phyloP scores from a whole-genome alignment of 2,888 invertebrate species.

The Drosophila neotestacea region DNA sequence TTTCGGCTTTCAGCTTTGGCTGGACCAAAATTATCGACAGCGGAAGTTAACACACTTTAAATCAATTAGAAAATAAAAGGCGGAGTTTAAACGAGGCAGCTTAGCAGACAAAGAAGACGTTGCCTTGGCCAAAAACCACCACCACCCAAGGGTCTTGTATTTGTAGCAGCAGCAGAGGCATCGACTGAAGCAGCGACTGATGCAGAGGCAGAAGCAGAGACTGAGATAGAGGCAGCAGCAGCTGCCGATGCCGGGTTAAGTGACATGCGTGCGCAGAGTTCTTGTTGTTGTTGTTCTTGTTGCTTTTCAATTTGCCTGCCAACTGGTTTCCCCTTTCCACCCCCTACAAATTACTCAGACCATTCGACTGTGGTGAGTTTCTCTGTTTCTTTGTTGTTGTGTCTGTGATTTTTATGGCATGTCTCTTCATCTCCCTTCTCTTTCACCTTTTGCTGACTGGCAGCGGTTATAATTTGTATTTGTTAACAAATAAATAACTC shows the following conservation, averaged over 20 bases:
- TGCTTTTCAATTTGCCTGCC: slow-evolving; percentile 65
- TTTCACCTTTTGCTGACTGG: slow-evolving; percentile 18
- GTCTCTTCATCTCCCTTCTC: slow-evolving; percentile 11
- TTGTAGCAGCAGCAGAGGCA: slow-evolving; percentile 11
- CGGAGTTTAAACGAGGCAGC: slow-evolving; percentile 81
- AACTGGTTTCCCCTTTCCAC: slow-evolving; percentile 46
- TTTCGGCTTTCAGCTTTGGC: slow-evolving; percentile 39
- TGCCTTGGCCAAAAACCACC: slow-evolving; percentile 34
- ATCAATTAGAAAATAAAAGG: slow-evolving; percentile 83
- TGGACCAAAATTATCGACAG: slow-evolving; percentile 83
- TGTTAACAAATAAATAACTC: slow-evolving; percentile 4
- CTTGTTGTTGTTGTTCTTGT: slow-evolving; percentile 44
- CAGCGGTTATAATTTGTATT: slow-evolving; percentile 50
- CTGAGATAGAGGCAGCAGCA: neutral
- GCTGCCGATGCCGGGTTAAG: slow-evolving; percentile 37
- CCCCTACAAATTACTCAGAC: neutral
- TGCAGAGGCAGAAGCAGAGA: neutral
- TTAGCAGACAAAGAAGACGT: slow-evolving; percentile 62
- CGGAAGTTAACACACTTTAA: slow-evolving; percentile 83
- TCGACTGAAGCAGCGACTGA: neutral
- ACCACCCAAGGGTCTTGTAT: slow-evolving; percentile 29
- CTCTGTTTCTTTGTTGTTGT: slow-evolving; percentile 15
- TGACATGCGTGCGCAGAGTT: slow-evolving; percentile 62
- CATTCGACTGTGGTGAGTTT: slow-evolving; percentile 54
- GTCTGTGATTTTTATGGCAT: slow-evolving; percentile 62